These are phyloP conservation scores for Mico argentatus DNA, from an alignment of 2,797 vertebrate genomes.

Conservation along the genomic window DNA sequence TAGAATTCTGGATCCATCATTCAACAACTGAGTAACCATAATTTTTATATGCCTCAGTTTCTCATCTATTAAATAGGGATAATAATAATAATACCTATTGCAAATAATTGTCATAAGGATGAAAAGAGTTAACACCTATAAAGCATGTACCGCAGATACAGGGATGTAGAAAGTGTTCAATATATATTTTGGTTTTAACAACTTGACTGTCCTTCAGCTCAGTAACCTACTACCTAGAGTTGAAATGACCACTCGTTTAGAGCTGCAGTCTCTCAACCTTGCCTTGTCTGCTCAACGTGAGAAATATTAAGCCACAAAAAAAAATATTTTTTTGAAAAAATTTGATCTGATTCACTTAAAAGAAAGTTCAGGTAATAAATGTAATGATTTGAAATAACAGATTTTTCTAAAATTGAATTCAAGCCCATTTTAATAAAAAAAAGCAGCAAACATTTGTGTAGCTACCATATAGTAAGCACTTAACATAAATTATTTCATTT, in stretches of 20 bases:
- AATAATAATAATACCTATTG: background rate
- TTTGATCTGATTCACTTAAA: background rate
- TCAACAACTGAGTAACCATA: background rate
- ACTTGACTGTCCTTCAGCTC: background rate
- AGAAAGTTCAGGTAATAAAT: background rate
- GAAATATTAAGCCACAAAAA: background rate
- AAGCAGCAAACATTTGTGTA: background rate
- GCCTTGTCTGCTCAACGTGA: background rate
- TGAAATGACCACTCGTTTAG: background rate
- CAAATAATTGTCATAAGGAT: background rate
- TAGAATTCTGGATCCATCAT: background rate
- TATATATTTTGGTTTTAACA: background rate
- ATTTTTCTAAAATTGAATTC: conserved; percentile 1
- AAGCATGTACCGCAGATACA: background rate
- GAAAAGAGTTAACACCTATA: background rate
- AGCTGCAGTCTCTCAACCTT: background rate
- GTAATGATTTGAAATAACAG: background rate
- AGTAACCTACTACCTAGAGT: too few species aligned
- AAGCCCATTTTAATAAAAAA: background rate
- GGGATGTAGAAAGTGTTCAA: background rate
- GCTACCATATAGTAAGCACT: background rate
- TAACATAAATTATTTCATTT: conserved; percentile 2
- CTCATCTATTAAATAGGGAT: background rate
- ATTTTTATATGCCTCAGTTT: background rate
- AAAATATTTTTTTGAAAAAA: background rate